Percentiles rank a stretch among this genome's conserved stretches.
Evolutionary conservation across 92 coral and sea anemone species (phyloP).

Genomic region (Heteractis magnifica): DNA sequence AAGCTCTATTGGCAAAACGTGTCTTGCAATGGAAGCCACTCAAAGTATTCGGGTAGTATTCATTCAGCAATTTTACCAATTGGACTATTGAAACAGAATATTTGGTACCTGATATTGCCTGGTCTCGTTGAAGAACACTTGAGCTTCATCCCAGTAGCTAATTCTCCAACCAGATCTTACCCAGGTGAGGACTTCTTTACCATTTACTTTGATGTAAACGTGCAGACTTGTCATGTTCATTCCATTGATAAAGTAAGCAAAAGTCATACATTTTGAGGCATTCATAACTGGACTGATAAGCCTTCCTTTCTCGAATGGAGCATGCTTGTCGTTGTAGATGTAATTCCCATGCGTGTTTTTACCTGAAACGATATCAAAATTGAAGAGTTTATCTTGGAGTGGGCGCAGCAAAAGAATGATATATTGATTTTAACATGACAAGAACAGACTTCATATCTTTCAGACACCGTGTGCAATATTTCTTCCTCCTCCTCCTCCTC

Average conservation of each 20-base stretch:
- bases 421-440: too few species aligned
- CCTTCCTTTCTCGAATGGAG: neutral
- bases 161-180: neutral
- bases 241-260: neutral
- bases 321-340: neutral
- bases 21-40: neutral
- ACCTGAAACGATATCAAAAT: neutral
- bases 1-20: too few species aligned
- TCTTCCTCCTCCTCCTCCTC: too few species aligned
- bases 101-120: neutral
- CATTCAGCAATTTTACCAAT: neutral
- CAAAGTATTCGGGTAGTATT: too few species aligned
- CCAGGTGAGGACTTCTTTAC: neutral
- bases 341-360: neutral
- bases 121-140: neutral
- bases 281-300: neutral
- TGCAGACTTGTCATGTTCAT: neutral
- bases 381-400: too few species aligned
- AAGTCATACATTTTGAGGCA: neutral
- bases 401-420: too few species aligned
- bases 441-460: too few species aligned
- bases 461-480: too few species aligned
- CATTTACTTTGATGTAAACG: neutral
- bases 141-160: neutral
- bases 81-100: too few species aligned